A percentile compares a stretch with the other conserved stretches of the same genome.
phyloP scores from a whole-genome alignment of 23 tunicate genomes.

The Trididemnum clinides region DNA sequence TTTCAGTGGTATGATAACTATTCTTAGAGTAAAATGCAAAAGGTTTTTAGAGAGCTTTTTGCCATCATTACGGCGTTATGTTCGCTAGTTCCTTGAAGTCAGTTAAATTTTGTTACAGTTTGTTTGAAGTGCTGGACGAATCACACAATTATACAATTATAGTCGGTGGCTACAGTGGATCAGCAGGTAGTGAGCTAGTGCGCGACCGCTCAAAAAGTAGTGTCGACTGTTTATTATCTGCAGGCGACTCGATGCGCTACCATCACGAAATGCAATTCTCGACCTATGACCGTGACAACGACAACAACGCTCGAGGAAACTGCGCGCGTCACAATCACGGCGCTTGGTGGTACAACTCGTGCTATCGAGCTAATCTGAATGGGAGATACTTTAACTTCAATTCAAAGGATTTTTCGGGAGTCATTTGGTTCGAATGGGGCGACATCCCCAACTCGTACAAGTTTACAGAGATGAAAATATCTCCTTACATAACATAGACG shows the following conservation, averaged over 20 bases:
- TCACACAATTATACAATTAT: no score
- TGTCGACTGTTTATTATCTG: neutral
- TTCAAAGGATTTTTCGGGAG: neutral
- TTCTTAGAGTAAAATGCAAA: no score
- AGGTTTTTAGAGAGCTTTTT: no score
- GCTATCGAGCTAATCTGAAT: neutral
- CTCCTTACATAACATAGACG: no score
- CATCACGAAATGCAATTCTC: conserved; percentile 11
- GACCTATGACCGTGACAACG: conserved; percentile 13
- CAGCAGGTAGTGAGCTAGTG: no score
- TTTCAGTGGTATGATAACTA: no score
- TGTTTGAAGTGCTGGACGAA: no score
- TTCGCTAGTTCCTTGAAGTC: no score
- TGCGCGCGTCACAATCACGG: conserved; percentile 2
- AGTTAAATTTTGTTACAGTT: no score
- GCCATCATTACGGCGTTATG: no score
- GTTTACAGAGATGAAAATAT: neutral
- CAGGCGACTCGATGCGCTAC: neutral
- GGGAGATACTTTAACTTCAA: neutral
- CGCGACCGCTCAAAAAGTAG: no score
- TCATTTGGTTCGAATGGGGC: conserved; percentile 4
- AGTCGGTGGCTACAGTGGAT: no score
- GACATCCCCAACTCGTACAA: neutral
- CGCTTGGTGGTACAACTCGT: conserved; percentile 9
- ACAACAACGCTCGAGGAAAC: neutral